Evolutionary conservation across 2,113 vertebrate species (phyloP).

Genomic region (Fulica atra): DNA sequence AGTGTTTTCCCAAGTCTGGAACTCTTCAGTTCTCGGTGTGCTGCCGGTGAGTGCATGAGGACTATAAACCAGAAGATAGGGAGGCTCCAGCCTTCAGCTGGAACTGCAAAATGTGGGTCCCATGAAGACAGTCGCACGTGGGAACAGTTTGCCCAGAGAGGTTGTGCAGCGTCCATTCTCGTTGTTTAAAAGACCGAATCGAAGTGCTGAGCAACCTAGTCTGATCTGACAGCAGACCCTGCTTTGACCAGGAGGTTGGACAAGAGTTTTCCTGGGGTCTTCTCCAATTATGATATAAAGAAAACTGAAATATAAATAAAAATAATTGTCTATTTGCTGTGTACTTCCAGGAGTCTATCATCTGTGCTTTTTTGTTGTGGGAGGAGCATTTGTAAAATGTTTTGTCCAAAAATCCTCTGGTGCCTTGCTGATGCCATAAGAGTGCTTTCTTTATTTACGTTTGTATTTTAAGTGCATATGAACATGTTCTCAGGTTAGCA

Average conservation of each 20-base stretch:
- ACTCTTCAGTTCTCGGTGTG: no score
- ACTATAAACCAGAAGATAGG: no score
- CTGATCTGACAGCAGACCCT: background rate
- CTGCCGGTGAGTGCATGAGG: no score
- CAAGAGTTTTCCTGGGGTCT: background rate
- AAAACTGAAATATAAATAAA: background rate
- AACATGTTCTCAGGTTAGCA: background rate
- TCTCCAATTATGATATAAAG: background rate
- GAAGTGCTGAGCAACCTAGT: background rate
- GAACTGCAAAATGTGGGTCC: background rate
- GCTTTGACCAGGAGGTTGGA: background rate
- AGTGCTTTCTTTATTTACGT: background rate
- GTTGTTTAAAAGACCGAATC: background rate
- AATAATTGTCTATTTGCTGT: background rate
- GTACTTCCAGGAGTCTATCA: background rate
- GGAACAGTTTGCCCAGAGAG: background rate
- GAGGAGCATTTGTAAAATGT: background rate
- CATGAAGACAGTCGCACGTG: background rate
- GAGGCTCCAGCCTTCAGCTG: no score
- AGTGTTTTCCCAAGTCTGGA: no score
- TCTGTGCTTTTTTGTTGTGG: background rate
- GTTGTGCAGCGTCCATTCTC: background rate
- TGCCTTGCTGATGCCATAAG: background rate
- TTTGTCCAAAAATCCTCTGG: background rate
- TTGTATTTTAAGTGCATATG: background rate